Base-by-base conservation (phyloP, 2,888 invertebrate genomes). In the Eupithecia pulchellata region DNA sequence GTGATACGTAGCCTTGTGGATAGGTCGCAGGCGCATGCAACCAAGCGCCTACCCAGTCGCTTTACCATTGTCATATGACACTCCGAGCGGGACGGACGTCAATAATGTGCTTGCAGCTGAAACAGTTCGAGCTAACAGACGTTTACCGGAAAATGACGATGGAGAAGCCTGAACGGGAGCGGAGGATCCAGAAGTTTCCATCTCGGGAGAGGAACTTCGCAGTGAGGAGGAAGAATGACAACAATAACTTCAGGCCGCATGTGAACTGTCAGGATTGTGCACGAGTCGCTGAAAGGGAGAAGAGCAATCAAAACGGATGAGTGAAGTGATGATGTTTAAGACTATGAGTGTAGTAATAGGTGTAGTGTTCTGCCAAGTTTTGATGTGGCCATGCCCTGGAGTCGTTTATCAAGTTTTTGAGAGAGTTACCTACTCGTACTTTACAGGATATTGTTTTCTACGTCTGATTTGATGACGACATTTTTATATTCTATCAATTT, bases 201-300 rank as follows among this genome's bases (percentile, higher is more conserved):
- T 96, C 96, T 1, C 93, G 96, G 58, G 96, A 96, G 82, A 94
- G 96, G 77, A 96, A 96, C 85, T 95, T 95, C 81, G 96, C 96
- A 52, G 95, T 96, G 58, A 91, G 96, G 67, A 95, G 96, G 77
- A 84, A 82, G 69, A 95, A 95, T 75, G 95, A 92, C 76, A 94
- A 92, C 73, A 93, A 92, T 77, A 90, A 91, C 75, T 87, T 88
- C 74, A 81, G 89, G 42, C 88, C 92, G 1, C 91, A 91, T 74
- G 90, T 84, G 6, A 91, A 92, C 78, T 93, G 93, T 72, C 86
- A 88, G 75, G 89, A 88, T 71, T 94, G 92, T 73, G 92, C 91
- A 20, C 86, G 87, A 75, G 86, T 88, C 1, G 89, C 91, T n/a
- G 84, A 88, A 71, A 84, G 86, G 65, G 91, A 92, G 80, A 64